A percentile compares a stretch with the other conserved stretches of the same genome.
These are phyloP conservation scores for Anarsia innoxiella DNA, from an alignment of 2,888 invertebrate genomes.

Conservation along the genomic window DNA sequence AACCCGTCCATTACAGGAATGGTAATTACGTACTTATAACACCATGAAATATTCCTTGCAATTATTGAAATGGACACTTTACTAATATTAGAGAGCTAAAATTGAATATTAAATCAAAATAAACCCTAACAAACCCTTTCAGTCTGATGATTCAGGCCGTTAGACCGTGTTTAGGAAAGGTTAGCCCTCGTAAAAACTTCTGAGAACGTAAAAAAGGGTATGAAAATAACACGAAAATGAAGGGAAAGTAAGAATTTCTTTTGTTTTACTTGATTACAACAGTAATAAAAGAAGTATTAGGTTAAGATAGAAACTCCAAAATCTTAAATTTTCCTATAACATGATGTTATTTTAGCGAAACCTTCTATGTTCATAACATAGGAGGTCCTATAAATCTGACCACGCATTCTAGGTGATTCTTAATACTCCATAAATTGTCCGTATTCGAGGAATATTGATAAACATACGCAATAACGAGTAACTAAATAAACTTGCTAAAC, in stretches of 20 bases:
- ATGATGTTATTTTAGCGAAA: too few species aligned
- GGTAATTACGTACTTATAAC: constrained; percentile 6
- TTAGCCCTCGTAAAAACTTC: constrained; percentile 4
- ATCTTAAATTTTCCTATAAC: too few species aligned
- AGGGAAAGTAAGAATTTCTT: too few species aligned
- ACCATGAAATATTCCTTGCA: too few species aligned
- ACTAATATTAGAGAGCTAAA: constrained; percentile 1
- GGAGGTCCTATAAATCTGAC: too few species aligned
- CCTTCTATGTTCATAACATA: too few species aligned
- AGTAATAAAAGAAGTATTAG: too few species aligned
- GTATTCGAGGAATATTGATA: constrained; percentile 17
- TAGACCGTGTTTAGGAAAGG: not conserved
- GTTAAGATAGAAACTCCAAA: too few species aligned
- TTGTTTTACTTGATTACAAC: too few species aligned
- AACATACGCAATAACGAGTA: constrained; percentile 5
- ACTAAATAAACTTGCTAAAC: constrained; percentile 14
- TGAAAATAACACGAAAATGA: too few species aligned
- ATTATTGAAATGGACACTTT: constrained; percentile 2
- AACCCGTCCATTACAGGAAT: constrained; percentile 2
- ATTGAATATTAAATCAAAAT: not conserved
- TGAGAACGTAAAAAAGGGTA: not conserved
- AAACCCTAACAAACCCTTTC: not conserved
- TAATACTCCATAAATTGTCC: constrained; percentile 18
- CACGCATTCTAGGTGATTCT: too few species aligned
- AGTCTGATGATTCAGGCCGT: constrained; percentile 1